Conservation (phyloP, 2,888 invertebrate genomes). For the Crepidodera aurea region DNA sequence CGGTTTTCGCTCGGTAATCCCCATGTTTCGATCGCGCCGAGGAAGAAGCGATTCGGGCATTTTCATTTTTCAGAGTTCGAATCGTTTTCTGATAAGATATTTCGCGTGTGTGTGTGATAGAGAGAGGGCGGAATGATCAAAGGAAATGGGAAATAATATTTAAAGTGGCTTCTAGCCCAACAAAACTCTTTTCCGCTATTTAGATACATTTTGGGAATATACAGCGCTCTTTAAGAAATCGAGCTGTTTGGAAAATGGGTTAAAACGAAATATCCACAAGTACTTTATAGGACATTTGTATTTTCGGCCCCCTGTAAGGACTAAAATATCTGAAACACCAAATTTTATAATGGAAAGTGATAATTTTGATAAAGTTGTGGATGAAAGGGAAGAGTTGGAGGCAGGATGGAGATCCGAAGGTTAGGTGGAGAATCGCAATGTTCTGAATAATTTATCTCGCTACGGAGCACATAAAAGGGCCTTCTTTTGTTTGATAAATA, state of each 20-base stretch:
- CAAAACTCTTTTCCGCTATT: no score
- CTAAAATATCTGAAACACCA: no score
- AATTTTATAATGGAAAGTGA: conserved; percentile 57
- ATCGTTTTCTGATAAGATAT: conserved; percentile 55
- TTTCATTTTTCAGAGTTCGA: conserved; percentile 55
- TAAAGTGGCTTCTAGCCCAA: no score
- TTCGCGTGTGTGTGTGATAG: conserved; percentile 49
- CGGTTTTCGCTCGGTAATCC: conserved; percentile 47
- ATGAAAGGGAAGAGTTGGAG: neutral
- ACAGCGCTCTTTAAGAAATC: no score
- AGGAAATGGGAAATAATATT: conserved; percentile 28
- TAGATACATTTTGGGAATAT: no score
- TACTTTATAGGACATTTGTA: no score
- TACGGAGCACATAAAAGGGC: conserved; percentile 42
- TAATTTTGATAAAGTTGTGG: conserved; percentile 53
- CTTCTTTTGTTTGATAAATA: conserved; percentile 47
- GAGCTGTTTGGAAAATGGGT: no score
- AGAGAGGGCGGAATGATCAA: conserved; percentile 20
- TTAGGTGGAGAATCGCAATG: conserved; percentile 46
- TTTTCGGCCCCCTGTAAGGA: no score
- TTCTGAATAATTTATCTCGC: conserved; percentile 55
- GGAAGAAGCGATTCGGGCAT: conserved; percentile 38
- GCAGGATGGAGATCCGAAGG: conserved; percentile 47
- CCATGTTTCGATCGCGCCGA: conserved; percentile 51
- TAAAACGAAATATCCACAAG: no score